A percentile compares a stretch with the other conserved stretches of the same genome.
phyloP scores from a whole-genome alignment of 2,888 invertebrate species.

The Orthosia incerta region DNA sequence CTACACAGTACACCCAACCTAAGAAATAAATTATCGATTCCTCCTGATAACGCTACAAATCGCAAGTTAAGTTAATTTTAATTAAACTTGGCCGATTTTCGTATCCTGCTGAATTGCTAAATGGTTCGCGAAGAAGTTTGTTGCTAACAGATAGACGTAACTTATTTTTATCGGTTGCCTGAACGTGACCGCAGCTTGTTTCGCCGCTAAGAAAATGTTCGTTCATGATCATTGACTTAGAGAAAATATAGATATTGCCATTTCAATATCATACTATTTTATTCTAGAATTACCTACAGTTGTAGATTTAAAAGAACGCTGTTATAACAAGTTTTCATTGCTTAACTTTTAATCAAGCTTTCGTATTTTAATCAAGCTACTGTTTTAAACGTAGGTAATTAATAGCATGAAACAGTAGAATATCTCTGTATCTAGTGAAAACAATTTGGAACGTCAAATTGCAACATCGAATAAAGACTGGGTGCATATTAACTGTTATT shows the following conservation, averaged over 20 bases:
- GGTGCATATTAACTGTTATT: background rate
- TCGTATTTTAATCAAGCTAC: background rate
- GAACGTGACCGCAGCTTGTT: conserved; percentile 59
- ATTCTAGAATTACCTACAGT: conserved; percentile 3
- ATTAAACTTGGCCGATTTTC: conserved; percentile 84
- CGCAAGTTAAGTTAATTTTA: conserved; percentile 72
- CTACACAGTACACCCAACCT: conserved; percentile 58
- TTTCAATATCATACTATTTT: conserved; percentile 30
- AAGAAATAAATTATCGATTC: conserved; percentile 74
- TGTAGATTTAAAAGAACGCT: background rate
- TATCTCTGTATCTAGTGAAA: no score
- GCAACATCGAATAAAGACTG: background rate
- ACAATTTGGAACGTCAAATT: background rate
- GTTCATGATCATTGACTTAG: conserved; percentile 52
- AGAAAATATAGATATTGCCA: conserved; percentile 50
- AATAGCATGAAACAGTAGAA: background rate
- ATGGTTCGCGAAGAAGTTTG: conserved; percentile 62
- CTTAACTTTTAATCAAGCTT: background rate
- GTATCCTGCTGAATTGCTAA: conserved; percentile 77
- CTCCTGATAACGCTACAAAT: conserved; percentile 67
- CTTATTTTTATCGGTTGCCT: conserved; percentile 73
- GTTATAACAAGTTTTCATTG: background rate
- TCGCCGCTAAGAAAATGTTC: conserved; percentile 39
- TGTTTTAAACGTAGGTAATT: no score
- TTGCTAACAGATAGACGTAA: conserved; percentile 69